Conservation (phyloP, 2,888 invertebrate genomes). For the Trissolcus brochymenae region DNA sequence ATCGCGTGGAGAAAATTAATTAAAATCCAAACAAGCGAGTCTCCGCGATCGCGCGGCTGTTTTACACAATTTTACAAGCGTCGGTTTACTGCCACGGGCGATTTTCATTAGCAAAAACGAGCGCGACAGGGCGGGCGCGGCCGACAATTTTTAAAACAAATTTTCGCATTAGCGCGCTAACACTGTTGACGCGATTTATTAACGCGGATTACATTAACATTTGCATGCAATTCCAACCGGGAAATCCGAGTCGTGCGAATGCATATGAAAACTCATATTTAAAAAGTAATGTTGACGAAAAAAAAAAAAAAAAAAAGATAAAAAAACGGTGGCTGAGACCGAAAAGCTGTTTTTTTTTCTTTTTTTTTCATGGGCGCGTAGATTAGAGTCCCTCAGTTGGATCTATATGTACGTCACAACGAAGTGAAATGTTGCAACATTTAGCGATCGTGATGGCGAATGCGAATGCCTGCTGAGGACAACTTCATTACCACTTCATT, state of each 20-base stretch:
- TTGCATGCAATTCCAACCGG: conserved; percentile 23
- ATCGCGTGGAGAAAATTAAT: conserved; percentile 43
- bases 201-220: conserved; percentile 33
- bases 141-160: conserved; percentile 30
- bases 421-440: conserved; percentile 51
- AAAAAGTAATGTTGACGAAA: not conserved
- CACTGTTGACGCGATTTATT: conserved; percentile 37
- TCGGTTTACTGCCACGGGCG: conserved; percentile 28
- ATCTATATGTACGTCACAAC: conserved; percentile 20
- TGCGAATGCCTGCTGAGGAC: conserved; percentile 52
- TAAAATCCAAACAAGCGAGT: conserved; percentile 38
- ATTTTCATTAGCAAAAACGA: conserved; percentile 40
- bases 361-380: too few relatives aligned
- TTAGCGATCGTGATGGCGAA: conserved; percentile 52
- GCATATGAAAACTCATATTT: conserved; percentile 23
- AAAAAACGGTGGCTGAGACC: too few relatives aligned
- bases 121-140: conserved; percentile 5
- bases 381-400: too few relatives aligned
- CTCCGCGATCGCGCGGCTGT: conserved; percentile 17
- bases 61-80: conserved; percentile 30
- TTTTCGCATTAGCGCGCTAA: conserved; percentile 31
- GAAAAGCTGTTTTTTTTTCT: too few relatives aligned
- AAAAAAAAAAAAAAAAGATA: not conserved
- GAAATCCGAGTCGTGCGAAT: conserved; percentile 29
- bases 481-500: conserved; percentile 57